Conservation (phyloP, 2,888 invertebrate genomes). For the Nephrotoma guestfalica region DNA sequence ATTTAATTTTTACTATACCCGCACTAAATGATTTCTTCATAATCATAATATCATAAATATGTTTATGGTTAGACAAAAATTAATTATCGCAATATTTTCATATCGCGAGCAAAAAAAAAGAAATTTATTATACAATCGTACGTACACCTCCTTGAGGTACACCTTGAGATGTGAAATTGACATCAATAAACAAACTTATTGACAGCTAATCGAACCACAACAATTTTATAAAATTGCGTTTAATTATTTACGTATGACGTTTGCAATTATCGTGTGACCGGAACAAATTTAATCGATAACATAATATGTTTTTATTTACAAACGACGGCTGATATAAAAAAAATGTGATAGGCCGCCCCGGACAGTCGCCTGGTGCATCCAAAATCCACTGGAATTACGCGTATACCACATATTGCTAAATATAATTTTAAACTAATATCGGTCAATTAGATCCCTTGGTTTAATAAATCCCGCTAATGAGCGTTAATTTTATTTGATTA, state of each 20-base stretch:
- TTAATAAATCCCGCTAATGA: not conserved
- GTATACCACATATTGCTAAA: not conserved
- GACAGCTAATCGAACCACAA: not conserved
- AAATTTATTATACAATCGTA: not conserved
- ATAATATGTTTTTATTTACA: not conserved
- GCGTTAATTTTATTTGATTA: not conserved
- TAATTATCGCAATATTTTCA: not conserved
- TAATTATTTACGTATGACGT: not conserved
- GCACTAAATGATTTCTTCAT: not conserved
- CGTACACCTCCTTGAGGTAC: too few relatives aligned
- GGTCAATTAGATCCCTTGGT: not conserved
- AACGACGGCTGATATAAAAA: not conserved
- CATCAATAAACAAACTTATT: not conserved
- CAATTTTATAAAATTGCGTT: not conserved
- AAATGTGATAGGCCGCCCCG: too few relatives aligned
- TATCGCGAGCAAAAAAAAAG: not conserved
- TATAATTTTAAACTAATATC: not conserved
- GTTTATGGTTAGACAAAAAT: not conserved
- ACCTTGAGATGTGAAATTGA: not conserved
- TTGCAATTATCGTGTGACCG: not conserved
- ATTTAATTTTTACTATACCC: not conserved
- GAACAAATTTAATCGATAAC: not conserved
- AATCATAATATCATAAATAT: not conserved
- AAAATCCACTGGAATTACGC: not conserved
- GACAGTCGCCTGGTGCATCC: too few relatives aligned